Evolutionary conservation across 2,113 vertebrate genomes (phyloP).

Genomic region (Boulengeromyrus knoepffleri): DNA sequence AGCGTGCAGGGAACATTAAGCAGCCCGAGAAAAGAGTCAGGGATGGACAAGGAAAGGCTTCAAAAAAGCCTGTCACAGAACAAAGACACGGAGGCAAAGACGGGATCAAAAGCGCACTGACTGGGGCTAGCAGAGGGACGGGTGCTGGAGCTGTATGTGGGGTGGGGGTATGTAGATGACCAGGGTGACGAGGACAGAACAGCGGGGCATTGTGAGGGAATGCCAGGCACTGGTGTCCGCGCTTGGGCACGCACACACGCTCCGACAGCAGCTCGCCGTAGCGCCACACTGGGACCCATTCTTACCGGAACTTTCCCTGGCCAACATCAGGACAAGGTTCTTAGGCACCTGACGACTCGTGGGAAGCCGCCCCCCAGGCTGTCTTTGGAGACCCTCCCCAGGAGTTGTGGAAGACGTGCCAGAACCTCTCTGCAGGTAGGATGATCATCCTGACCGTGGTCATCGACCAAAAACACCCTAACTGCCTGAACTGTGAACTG

Average conservation of each 20-base stretch:
- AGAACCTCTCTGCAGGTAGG: not conserved
- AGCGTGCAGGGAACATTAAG: not conserved
- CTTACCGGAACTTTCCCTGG: constrained; percentile 39
- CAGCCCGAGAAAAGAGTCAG: not conserved
- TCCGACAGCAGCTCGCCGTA: constrained; percentile 38
- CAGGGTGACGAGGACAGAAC: constrained; percentile 44
- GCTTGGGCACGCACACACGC: constrained; percentile 52
- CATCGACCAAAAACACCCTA: not conserved
- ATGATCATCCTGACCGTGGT: not conserved
- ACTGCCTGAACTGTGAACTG: not conserved
- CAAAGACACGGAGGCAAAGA: not conserved
- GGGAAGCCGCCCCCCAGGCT: not conserved
- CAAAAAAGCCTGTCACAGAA: not conserved
- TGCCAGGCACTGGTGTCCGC: constrained; percentile 71
- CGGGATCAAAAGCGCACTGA: not conserved
- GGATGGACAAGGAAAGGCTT: not conserved
- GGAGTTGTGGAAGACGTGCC: not conserved
- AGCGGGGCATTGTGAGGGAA: constrained; percentile 61
- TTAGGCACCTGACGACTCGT: not conserved
- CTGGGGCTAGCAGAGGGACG: not conserved
- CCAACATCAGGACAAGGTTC: not conserved
- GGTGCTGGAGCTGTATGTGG: not conserved
- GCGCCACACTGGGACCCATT: constrained; percentile 52
- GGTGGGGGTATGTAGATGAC: constrained; percentile 25
- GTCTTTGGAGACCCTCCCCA: not conserved